These are phyloP conservation scores for Caenorhabditis sp. DNA, from an alignment of 2,888 invertebrate species.

Conservation along the genomic window DNA sequence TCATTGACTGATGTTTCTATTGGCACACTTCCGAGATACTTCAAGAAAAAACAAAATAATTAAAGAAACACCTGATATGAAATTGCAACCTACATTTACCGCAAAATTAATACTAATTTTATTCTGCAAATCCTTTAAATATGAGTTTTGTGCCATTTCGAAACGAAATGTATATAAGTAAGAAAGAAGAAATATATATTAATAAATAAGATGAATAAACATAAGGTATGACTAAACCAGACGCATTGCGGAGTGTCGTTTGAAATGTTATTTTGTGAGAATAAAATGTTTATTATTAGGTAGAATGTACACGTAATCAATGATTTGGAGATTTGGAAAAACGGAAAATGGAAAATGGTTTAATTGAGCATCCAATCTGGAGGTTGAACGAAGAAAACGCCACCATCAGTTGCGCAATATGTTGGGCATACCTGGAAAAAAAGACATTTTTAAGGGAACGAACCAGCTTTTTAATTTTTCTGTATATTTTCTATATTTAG, in stretches of 20 bases:
- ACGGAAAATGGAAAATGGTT: not conserved
- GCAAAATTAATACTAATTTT: not conserved
- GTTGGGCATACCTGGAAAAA: constrained; percentile 64
- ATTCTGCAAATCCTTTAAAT: not conserved
- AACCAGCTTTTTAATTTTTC: too few species aligned
- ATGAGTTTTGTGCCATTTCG: not conserved
- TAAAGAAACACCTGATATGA: constrained; percentile 13
- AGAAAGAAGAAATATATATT: not conserved
- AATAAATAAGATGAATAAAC: not conserved
- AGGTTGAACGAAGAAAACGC: constrained; percentile 69
- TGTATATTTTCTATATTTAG: too few species aligned
- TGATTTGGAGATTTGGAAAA: constrained; percentile 4
- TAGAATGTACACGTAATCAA: constrained; percentile 29
- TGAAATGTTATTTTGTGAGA: not conserved
- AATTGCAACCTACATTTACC: constrained; percentile 10
- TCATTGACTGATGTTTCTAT: constrained; percentile 30
- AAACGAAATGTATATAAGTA: not conserved
- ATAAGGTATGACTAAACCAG: not conserved
- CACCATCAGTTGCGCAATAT: constrained; percentile 69
- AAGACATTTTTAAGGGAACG: too few species aligned
- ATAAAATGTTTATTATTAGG: not conserved
- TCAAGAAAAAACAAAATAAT: not conserved
- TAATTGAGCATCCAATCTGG: constrained; percentile 65
- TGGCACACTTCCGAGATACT: constrained; percentile 45
- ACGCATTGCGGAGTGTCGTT: not conserved